Percentiles rank a stretch among this genome's conserved stretches.
Conservation (phyloP, 2,797 vertebrate species). For the Enteromius trimaculatus region DNA sequence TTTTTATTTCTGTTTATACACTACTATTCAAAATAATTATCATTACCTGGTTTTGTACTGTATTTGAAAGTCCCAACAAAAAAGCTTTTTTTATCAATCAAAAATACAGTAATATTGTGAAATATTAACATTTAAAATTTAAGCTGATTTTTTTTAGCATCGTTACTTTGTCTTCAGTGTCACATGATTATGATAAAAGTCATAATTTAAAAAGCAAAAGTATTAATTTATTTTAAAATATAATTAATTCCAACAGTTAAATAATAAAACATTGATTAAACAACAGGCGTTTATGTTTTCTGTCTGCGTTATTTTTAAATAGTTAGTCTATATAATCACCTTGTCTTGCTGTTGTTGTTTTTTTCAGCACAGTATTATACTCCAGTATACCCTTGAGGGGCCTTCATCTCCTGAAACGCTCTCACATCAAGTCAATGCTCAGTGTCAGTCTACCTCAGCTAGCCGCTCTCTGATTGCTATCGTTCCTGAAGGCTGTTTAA, state of each 20-base stretch:
- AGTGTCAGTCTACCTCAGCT: constrained; percentile 56
- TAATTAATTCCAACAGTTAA: neutral
- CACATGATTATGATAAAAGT: neutral
- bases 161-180: neutral
- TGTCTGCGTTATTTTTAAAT: neutral
- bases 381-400: constrained; percentile 43
- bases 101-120: neutral
- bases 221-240: neutral
- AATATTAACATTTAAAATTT: neutral
- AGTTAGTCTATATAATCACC: neutral
- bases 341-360: neutral
- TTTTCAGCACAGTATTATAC: constrained; percentile 10
- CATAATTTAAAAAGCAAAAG: neutral
- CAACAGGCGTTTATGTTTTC: neutral
- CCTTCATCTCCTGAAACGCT: constrained; percentile 58
- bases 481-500: constrained; percentile 59
- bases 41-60: neutral
- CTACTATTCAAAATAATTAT: too few species aligned
- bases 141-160: neutral
- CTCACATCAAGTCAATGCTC: constrained; percentile 59
- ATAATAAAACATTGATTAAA: neutral
- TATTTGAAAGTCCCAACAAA: neutral
- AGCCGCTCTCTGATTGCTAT: constrained; percentile 52
- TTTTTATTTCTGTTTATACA: too few species aligned
- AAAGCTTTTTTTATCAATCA: neutral